Base-by-base conservation (phyloP, 1,140 invertebrate genomes). In the Nebria ingens region DNA sequence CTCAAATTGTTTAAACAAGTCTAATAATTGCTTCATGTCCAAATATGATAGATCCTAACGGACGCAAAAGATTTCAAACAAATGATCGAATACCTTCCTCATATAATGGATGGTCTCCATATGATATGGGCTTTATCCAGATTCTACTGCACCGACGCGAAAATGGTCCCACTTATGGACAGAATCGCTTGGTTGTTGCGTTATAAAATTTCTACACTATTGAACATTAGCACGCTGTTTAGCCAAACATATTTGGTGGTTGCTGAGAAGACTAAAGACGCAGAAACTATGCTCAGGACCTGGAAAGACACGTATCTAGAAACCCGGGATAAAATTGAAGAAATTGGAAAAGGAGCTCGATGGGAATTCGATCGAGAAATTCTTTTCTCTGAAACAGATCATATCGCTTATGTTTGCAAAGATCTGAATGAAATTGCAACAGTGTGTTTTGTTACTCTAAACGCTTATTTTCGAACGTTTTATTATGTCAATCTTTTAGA, bases 281-380 rank as follows among this genome's bases (percentile, higher is more conserved):
- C 81, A 1, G 74, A 77, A 51, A 73, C 77, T 25, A 85, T 93
- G 77, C 70, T 94, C 66, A 77, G 79, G 54, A 76, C 75, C 51
- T 94, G 91, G 91, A 87, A 88, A 65, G 64, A 71, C 0, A 73
- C 81, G 0, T 92, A 90, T 64, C 73, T 84, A 59, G 76, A 84
- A 52, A 89, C 84, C 0, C 73, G 91, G 21, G 74, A 82, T 15
- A 83, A 82, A 57, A 94, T 95, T 59, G 92, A 95, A 70, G 64
- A 80, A 2, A 86, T 85, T 0, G 87, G 87, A 0, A 87, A 87
- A 61, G 88, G 87, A 2, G 78, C 79, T 9, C 77, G 91, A 13
- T 95, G 92, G 93, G 92, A 96, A 69, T 95, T 96, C 70, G 87
- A 93, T 64, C 81, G 85, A 58, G 80, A 78, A 9, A 77, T 78